Evolutionary conservation across 2,888 invertebrate species (phyloP).

Genomic region (Cataglyphis cursor): DNA sequence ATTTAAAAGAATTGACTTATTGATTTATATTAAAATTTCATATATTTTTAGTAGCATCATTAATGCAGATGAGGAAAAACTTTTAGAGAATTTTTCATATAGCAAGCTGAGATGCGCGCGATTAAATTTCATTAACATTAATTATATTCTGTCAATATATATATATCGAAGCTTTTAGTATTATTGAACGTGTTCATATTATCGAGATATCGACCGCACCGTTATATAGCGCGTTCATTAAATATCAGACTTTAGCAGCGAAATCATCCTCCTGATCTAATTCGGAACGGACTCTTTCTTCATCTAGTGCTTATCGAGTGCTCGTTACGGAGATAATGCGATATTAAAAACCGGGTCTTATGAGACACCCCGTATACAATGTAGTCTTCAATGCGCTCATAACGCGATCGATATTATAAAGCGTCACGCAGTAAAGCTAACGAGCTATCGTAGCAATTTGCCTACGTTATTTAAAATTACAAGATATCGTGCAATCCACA

Average conservation of each 20-base stretch:
- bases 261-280: slow-evolving; percentile 38
- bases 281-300: slow-evolving; percentile 43
- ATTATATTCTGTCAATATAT: slow-evolving; percentile 30
- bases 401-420: slow-evolving; percentile 39
- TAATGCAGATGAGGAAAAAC: neutral
- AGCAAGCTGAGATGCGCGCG: neutral
- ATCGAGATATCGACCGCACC: slow-evolving; percentile 21
- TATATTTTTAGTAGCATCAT: neutral
- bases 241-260: slow-evolving; percentile 37
- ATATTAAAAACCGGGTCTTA: slow-evolving; percentile 52
- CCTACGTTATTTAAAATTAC: slow-evolving; percentile 40
- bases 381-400: slow-evolving; percentile 30
- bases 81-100: neutral
- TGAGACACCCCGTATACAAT: slow-evolving; percentile 34
- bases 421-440: slow-evolving; percentile 32
- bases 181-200: slow-evolving; percentile 31
- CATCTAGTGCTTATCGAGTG: slow-evolving; percentile 45
- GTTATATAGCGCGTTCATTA: slow-evolving; percentile 19
- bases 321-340: slow-evolving; percentile 43
- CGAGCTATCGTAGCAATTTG: slow-evolving; percentile 40
- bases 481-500: slow-evolving; percentile 8
- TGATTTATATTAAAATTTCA: slow-evolving; percentile 8
- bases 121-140: slow-evolving; percentile 18
- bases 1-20: neutral
- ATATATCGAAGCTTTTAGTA: slow-evolving; percentile 19